Evolutionary conservation across 2,888 invertebrate species (phyloP), one percentile per base, ranked within the genome.

Genomic region (Metacarcinus magister): DNA sequence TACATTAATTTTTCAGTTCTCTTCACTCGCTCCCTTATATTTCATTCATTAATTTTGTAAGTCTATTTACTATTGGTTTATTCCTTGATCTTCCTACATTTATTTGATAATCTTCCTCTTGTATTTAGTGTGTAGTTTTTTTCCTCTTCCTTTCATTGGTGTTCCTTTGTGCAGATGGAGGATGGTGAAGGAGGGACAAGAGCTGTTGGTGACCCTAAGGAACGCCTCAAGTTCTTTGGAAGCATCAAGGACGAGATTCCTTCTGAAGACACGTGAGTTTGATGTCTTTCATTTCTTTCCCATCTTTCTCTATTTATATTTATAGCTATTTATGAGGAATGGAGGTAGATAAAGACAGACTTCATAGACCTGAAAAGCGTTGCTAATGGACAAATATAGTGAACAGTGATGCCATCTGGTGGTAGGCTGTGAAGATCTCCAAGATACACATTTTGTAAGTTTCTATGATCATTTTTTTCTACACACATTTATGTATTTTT

Each of bases 191-290:
- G 95, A 7, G 96, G 93, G 54, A 3, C 10, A 46, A 92, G 96
- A 82, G 67, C 93, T 48, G 23, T 93, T 44, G 90, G 95, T 46
- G 87, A 94, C 82, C 32, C 44, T 7, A 48, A 93, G 16, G 44
- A 43, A 60, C 48, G 46, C 28, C 93, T 96, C 19, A 60, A 43
- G 43, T 60, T 43, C 43, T 96, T 96, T 67, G 93, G 28, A 46
- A 28, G 46, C 92, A 89, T 46, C 23, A 48, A 95, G 16, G 54
- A 92, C 46, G 92, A 95, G 46, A 44, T 96, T 60, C 95, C 95
- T 67, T 92, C 96, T 44, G 96, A 92, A 23, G 89, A 93, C 39
- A 67, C 32, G 96, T 96, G 44, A 96, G 96, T 95, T 46, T 89
- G 39, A 39, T 3, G 8, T 95, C 32, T 44, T n/a, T 19, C n/a